Conservation (phyloP, 2,888 invertebrate species). For the Dicyrtomina minuta region DNA sequence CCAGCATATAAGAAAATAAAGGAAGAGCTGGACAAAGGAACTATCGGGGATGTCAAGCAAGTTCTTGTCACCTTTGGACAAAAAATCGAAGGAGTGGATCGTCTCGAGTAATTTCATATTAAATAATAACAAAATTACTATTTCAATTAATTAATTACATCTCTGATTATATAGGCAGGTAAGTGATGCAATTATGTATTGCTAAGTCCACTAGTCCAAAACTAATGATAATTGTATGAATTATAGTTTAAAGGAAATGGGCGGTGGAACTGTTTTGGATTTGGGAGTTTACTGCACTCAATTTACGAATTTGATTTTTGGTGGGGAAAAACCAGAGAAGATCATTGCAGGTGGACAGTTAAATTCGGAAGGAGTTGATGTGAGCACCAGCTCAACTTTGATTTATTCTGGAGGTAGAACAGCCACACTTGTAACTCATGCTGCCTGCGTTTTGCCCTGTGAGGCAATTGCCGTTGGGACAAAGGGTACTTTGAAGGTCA, state of each 20-base stretch:
- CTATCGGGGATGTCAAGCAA: constrained; percentile 71
- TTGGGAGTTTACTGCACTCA: constrained; percentile 77
- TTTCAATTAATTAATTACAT: too few species aligned
- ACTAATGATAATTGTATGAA: background rate
- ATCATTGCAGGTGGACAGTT: constrained; percentile 65
- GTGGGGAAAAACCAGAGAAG: constrained; percentile 13
- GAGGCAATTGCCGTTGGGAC: constrained; percentile 69
- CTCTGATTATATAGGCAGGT: too few species aligned
- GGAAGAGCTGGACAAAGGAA: constrained; percentile 26
- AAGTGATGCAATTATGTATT: too few species aligned
- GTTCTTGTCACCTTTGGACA: constrained; percentile 71
- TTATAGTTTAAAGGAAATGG: constrained; percentile 62
- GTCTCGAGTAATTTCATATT: constrained; percentile 64
- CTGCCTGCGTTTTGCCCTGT: constrained; percentile 62
- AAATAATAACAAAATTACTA: constrained; percentile 62
- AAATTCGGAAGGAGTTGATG: constrained; percentile 72
- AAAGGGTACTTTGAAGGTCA: constrained; percentile 67
- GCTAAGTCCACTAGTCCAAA: background rate
- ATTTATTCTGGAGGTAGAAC: constrained; percentile 66
- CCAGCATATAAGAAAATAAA: constrained; percentile 30
- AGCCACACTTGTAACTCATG: constrained; percentile 64
- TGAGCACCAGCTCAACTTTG: constrained; percentile 67
- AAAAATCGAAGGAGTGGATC: constrained; percentile 61
- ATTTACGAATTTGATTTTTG: constrained; percentile 58
- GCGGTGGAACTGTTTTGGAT: constrained; percentile 75